These are phyloP conservation scores for Latheticus oryzae DNA, from an alignment of 2,888 invertebrate genomes.

Conservation along the genomic window DNA sequence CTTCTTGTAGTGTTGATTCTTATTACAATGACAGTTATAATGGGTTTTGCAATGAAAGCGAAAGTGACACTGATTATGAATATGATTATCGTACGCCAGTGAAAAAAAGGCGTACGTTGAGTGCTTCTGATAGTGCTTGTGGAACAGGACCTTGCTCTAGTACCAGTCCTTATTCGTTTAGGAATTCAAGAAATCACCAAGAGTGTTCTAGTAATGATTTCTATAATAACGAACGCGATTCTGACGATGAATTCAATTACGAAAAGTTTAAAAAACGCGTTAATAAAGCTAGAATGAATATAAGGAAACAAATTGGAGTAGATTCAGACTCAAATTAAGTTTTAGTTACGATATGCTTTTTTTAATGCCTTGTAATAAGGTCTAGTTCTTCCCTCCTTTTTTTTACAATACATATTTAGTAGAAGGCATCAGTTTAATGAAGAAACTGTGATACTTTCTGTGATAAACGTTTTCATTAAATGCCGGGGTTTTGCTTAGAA, in stretches of 20 bases:
- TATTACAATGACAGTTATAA: constrained; percentile 18
- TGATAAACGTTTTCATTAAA: constrained; percentile 22
- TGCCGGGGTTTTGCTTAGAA: too few relatives aligned
- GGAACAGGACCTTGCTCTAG: constrained; percentile 60
- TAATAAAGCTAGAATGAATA: constrained; percentile 73
- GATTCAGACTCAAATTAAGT: constrained; percentile 74
- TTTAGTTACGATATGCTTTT: constrained; percentile 15
- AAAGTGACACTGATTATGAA: constrained; percentile 60
- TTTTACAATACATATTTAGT: neutral
- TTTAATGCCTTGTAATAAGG: neutral
- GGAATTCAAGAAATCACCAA: constrained; percentile 47
- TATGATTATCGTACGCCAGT: constrained; percentile 57
- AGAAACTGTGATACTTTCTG: constrained; percentile 39
- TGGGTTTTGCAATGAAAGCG: constrained; percentile 26
- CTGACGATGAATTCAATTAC: constrained; percentile 67
- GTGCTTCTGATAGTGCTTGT: constrained; percentile 62
- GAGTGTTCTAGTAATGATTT: constrained; percentile 53
- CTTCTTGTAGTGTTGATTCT: constrained; percentile 18
- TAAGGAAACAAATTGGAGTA: constrained; percentile 71
- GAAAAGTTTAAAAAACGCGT: constrained; percentile 71
- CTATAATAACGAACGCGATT: constrained; percentile 52
- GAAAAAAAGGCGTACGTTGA: constrained; percentile 56
- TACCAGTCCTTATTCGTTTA: constrained; percentile 48
- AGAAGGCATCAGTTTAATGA: constrained; percentile 14
- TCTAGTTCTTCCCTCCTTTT: constrained; percentile 26